A percentile compares a stretch with the other conserved stretches of the same genome.
Evolutionary conservation across 1,140 invertebrate genomes (phyloP).

Genomic region (Bilobella aurantiaca): DNA sequence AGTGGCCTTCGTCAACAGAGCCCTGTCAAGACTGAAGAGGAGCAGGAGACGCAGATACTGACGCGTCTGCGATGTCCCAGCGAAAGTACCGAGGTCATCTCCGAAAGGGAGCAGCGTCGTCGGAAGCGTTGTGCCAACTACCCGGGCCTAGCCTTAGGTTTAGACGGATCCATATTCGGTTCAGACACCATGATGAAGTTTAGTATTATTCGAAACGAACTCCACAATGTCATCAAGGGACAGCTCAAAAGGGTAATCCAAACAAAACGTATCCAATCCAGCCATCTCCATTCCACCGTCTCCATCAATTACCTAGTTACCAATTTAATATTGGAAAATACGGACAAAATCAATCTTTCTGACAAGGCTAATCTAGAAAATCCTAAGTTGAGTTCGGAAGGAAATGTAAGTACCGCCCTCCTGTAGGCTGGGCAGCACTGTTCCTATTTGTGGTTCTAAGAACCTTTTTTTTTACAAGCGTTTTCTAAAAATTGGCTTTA

Average conservation of each 20-base stretch:
- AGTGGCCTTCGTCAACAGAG: background rate
- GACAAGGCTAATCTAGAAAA: too few relatives aligned
- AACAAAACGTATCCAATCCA: background rate
- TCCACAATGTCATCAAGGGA: conserved; percentile 93
- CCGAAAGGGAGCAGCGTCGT: conserved; percentile 65
- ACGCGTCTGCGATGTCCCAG: conserved; percentile 72
- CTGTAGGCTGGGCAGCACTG: too few relatives aligned
- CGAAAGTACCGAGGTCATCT: conserved; percentile 72
- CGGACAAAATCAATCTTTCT: too few relatives aligned
- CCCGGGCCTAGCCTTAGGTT: conserved; percentile 76
- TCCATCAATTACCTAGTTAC: background rate
- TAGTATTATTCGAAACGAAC: conserved; percentile 88
- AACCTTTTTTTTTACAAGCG: too few relatives aligned
- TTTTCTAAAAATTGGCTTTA: too few relatives aligned
- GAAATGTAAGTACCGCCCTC: too few relatives aligned
- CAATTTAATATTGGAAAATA: too few relatives aligned
- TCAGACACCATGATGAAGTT: conserved; percentile 97
- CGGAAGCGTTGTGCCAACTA: conserved; percentile 73
- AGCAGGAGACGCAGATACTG: conserved; percentile 49
- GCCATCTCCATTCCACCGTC: too few relatives aligned
- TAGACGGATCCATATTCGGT: conserved; percentile 74
- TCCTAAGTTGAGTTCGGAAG: too few relatives aligned
- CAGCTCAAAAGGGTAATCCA: conserved; percentile 77
- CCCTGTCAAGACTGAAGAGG: conserved; percentile 52
- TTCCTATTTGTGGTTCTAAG: too few relatives aligned